Percentiles rank a stretch among this genome's conserved stretches.
Conservation (phyloP, 2,797 vertebrate species). For the Chelmon rostratus region DNA sequence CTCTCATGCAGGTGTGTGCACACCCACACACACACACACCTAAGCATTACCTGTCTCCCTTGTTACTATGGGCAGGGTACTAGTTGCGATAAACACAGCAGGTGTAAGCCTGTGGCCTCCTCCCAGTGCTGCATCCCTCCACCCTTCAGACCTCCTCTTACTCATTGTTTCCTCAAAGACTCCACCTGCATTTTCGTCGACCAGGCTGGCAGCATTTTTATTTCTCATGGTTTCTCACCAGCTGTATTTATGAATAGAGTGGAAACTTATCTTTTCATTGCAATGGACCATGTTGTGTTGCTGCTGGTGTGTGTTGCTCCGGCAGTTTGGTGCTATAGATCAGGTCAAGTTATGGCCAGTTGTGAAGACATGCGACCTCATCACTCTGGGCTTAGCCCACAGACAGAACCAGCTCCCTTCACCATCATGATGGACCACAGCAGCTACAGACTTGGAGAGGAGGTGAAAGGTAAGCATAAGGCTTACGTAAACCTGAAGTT, state of each 20-base stretch:
- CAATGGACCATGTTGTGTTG: conserved; percentile 37
- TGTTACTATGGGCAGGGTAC: neutral
- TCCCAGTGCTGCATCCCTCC: no score
- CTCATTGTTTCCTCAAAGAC: conserved; percentile 8
- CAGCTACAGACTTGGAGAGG: conserved; percentile 67
- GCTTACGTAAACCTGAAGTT: neutral
- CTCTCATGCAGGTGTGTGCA: no score
- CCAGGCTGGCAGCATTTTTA: no score
- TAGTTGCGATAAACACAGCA: neutral
- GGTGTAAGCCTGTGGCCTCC: neutral
- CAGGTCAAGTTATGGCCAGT: conserved; percentile 47
- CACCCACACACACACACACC: neutral
- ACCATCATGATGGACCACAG: conserved; percentile 51
- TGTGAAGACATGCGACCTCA: conserved; percentile 60
- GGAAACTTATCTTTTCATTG: neutral
- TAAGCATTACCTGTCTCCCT: neutral
- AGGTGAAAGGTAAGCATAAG: conserved; percentile 76
- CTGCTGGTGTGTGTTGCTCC: conserved; percentile 33
- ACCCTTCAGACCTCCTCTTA: neutral
- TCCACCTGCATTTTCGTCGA: neutral
- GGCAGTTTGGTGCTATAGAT: conserved; percentile 19
- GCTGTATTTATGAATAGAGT: neutral
- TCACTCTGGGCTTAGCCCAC: conserved; percentile 15
- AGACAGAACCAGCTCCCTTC: conserved; percentile 65
- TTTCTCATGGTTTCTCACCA: neutral